Evolutionary conservation across 2,113 vertebrate genomes (phyloP), one percentile per base, ranked within the genome.

Genomic region (Tor tambroides): DNA sequence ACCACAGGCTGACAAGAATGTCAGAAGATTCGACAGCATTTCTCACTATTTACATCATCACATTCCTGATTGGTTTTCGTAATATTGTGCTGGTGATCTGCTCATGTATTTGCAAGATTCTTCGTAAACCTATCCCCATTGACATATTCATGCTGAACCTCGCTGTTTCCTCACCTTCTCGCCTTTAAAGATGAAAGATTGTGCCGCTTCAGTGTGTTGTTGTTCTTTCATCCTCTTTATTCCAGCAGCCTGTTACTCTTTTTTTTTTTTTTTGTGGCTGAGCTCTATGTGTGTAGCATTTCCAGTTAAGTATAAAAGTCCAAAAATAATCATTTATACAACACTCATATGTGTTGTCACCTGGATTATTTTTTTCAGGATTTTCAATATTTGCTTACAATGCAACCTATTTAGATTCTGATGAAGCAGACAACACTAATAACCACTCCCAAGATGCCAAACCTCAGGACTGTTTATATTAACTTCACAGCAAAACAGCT

Each of bases 121-220:
- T 89, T 0, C 87, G 89, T 21, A 92, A 91, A 8, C 79, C 92
- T 0, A 90, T 92, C 0, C 91, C 95, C 0, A 87, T 93, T 5
- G 93, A 94, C 89, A 87, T 96, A 85, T 91, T 95, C 0, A 91
- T 96, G 85, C 91, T 96, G 78, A 95, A 93, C 90, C 89, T 96
- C 61, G 93, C 14, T 15, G 4, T 4, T 15, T 87, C 30, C 69
- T 81, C 61, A 26, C 35, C 46, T 86, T 83, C 49, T n/a, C 83
- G 14, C 84, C 84, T 14, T 19, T 88, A 0, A 88, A 88, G 61
- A 86, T 88, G 84, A 86, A 83, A 30, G 79, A 86, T 0, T 90
- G 51, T 85, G 86, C 35, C 41, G 43, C 7, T 9, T 59, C 2
- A 46, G 41, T 12, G 19, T 65, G 1, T 84, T 88, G 21, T 32